Conservation (phyloP, 2,888 invertebrate species). For the Scaptomyza flava region DNA sequence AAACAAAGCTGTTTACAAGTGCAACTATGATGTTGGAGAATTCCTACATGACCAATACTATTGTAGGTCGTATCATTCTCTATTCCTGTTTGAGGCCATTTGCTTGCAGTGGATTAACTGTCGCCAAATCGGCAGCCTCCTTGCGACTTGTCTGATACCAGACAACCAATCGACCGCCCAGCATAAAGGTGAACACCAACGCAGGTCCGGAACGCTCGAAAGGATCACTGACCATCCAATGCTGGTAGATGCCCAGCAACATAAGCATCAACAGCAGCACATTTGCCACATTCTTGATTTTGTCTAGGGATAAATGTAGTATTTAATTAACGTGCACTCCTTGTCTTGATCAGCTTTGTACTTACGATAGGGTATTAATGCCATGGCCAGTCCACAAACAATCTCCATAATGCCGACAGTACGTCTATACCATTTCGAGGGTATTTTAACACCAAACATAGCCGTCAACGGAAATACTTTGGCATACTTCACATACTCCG, state of each 20-base stretch:
- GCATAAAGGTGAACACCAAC: conserved; percentile 96
- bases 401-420: conserved; percentile 93
- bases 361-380: conserved; percentile 93
- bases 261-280: conserved; percentile 92
- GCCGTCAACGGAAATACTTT: conserved; percentile 95
- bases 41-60: conserved; percentile 31
- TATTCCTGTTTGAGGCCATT: conserved; percentile 88
- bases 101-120: conserved; percentile 86
- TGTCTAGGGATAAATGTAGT: conserved; percentile 86
- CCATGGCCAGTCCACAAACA: conserved; percentile 92
- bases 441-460: conserved; percentile 92
- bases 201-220: conserved; percentile 96
- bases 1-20: conserved; percentile 73
- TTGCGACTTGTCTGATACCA: conserved; percentile 88
- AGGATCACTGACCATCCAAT: conserved; percentile 96
- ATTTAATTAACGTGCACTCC: background rate
- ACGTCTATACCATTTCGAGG: conserved; percentile 96
- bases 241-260: conserved; percentile 95
- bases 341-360: conserved; percentile 45
- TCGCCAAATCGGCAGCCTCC: conserved; percentile 85
- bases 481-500: conserved; percentile 97
- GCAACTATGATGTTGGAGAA: conserved; percentile 47
- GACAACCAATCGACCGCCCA: conserved; percentile 94
- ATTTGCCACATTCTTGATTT: conserved; percentile 95
- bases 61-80: conserved; percentile 39